These are phyloP conservation scores for Rhabdomys dilectus DNA, from an alignment of 2,113 vertebrate species.

Conservation along the genomic window DNA sequence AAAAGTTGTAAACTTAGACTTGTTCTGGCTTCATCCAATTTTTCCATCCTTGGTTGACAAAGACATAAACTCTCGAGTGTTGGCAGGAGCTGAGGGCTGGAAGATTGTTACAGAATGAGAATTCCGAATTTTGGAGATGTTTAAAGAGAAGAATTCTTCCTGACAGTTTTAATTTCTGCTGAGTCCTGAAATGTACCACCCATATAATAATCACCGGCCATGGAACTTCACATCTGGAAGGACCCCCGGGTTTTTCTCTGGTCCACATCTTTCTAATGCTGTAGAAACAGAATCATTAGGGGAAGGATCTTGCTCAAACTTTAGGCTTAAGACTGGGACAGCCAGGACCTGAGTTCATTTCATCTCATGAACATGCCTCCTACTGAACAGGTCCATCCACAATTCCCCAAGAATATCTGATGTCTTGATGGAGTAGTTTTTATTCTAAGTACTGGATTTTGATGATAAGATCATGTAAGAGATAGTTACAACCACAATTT, in stretches of 20 bases:
- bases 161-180: conserved; percentile 72
- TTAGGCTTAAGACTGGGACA: not conserved
- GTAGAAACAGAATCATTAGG: not conserved
- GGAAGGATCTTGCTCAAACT: not conserved
- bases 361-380: not conserved
- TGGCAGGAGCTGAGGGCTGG: conserved; percentile 65
- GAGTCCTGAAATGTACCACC: conserved; percentile 56
- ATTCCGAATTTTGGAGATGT: conserved; percentile 60
- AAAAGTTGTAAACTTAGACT: conserved; percentile 42
- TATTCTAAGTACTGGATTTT: not conserved
- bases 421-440: not conserved
- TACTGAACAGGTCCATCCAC: not conserved
- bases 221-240: conserved; percentile 59
- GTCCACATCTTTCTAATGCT: not conserved
- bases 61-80: conserved; percentile 46
- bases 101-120: conserved; percentile 57
- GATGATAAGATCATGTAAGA: not conserved
- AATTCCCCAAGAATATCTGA: not conserved
- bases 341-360: not conserved
- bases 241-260: not conserved
- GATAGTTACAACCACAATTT: not conserved
- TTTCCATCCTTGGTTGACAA: conserved; percentile 67
- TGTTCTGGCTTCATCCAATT: conserved; percentile 45
- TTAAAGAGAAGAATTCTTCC: conserved; percentile 51
- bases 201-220: conserved; percentile 52